phyloP scores from a whole-genome alignment of 2,888 invertebrate species.

The Linnaemya vulpina region DNA sequence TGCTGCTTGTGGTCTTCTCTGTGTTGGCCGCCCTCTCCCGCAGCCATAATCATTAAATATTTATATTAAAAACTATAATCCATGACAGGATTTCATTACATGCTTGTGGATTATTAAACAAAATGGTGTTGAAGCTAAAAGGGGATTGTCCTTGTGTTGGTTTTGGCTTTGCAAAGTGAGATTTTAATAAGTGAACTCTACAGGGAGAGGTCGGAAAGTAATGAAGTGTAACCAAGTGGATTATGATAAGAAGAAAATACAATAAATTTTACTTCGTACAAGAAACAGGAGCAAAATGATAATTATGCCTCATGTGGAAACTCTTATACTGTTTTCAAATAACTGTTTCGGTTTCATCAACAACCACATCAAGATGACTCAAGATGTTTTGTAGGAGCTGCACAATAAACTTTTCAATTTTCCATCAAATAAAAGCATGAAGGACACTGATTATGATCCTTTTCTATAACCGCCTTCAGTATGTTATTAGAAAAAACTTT shows the following conservation, averaged over 20 bases:
- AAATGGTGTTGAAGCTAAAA: conserved; percentile 2
- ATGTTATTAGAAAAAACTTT: no score
- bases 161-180: not conserved
- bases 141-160: conserved; percentile 1
- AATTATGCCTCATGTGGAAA: not conserved
- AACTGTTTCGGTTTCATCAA: no score
- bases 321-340: not conserved
- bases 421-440: no score
- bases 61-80: conserved; percentile 48
- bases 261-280: not conserved
- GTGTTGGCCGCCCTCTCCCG: not conserved
- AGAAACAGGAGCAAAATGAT: not conserved
- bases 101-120: conserved; percentile 34
- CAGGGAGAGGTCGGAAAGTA: not conserved
- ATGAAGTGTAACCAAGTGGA: not conserved
- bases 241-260: no score
- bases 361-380: no score
- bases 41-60: conserved; percentile 42
- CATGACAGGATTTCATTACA: conserved; percentile 38
- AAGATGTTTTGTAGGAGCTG: no score
- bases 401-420: no score
- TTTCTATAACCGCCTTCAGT: no score
- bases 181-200: not conserved
- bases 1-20: not conserved
- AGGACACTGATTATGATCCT: no score